Evolutionary conservation across 2,797 vertebrate genomes (phyloP).

Genomic region (Onychomys leucogaster): DNA sequence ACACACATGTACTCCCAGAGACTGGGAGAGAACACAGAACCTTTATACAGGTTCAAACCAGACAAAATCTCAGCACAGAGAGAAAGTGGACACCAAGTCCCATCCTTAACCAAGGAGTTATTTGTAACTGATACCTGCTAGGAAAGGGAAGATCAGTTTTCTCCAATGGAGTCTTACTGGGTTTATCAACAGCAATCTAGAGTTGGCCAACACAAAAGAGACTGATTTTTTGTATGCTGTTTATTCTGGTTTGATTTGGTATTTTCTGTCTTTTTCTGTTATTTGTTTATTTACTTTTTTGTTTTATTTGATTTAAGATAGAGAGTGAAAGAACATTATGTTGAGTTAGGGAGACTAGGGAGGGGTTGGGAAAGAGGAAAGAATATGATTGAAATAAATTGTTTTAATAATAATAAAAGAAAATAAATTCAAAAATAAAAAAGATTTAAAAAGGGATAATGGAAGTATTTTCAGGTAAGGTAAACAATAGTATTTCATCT

Average conservation of each 20-base stretch:
- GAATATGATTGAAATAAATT: not conserved
- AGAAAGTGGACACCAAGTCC: not conserved
- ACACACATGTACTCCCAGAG: not conserved
- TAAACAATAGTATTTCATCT: not conserved
- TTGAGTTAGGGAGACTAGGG: not conserved
- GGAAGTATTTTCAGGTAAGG: not conserved
- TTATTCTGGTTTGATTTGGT: not conserved
- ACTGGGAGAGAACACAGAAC: not conserved
- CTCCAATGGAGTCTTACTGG: not conserved
- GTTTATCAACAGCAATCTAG: not conserved
- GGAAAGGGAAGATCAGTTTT: not conserved
- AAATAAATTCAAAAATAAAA: not conserved
- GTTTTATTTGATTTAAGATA: not conserved
- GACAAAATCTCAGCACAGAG: not conserved
- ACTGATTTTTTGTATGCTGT: not conserved
- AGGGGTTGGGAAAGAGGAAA: not conserved
- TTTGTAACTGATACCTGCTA: not conserved
- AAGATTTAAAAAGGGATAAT: not conserved
- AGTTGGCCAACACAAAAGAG: not conserved
- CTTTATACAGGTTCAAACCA: not conserved
- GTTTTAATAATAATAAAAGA: not conserved
- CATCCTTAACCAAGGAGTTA: not conserved
- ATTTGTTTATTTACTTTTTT: not conserved
- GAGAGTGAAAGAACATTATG: not conserved
- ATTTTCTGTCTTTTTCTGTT: not conserved